phyloP scores from a whole-genome alignment of 2,888 invertebrate species.

The Lepidochrysops patricia region DNA sequence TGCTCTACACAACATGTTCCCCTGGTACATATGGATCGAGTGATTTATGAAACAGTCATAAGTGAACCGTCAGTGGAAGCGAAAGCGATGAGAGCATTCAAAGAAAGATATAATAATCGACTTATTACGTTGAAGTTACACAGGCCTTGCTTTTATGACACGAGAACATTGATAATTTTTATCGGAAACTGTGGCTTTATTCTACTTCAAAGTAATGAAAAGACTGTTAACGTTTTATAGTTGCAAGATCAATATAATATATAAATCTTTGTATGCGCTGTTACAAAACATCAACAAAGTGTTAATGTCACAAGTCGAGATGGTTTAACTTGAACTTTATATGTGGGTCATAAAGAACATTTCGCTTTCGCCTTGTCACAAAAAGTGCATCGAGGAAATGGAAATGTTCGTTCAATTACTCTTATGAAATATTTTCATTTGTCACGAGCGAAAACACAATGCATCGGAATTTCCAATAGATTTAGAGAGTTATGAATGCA shows the following conservation, averaged over 20 bases:
- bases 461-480: constrained; percentile 3
- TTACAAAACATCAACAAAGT: no score
- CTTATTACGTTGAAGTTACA: no score
- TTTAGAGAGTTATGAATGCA: constrained; percentile 7
- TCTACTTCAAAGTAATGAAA: no score
- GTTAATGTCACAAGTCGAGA: no score
- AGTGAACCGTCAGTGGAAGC: not conserved
- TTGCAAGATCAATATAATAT: no score
- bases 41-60: not conserved
- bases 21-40: not conserved
- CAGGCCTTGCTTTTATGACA: no score
- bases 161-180: no score
- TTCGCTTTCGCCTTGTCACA: not conserved
- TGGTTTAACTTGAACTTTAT: no score
- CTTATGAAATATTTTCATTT: not conserved
- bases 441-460: not conserved
- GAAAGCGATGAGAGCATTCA: not conserved
- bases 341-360: not conserved
- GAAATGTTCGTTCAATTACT: not conserved
- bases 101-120: no score
- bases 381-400: not conserved
- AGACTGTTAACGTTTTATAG: no score
- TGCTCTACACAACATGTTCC: constrained; percentile 6
- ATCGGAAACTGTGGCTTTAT: no score
- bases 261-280: no score